Percentiles rank a stretch among this genome's conserved stretches.
These are phyloP conservation scores for Acanthiza pusilla DNA, from an alignment of 2,797 vertebrate species.

Conservation along the genomic window DNA sequence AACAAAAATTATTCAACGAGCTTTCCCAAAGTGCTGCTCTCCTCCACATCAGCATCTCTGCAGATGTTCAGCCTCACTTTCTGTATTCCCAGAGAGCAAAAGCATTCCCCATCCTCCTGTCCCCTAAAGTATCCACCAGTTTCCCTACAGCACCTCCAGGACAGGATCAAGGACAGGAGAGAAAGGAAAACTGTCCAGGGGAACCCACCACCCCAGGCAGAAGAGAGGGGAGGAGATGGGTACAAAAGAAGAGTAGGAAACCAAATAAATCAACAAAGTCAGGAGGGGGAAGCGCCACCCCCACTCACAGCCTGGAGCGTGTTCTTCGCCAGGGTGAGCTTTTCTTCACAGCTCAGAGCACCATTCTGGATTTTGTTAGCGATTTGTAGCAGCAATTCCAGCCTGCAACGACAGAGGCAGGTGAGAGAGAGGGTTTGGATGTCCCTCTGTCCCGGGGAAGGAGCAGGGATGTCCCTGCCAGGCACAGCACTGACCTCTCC, in stretches of 20 bases:
- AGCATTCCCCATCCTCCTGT: neutral
- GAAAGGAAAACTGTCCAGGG: neutral
- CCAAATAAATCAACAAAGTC: neutral
- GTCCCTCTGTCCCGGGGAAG: neutral
- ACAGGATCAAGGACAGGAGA: neutral
- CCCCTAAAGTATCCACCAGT: neutral
- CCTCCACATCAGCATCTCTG: neutral
- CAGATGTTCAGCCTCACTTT: neutral
- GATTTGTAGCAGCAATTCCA: conserved; percentile 91
- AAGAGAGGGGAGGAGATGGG: neutral
- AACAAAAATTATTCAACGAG: neutral
- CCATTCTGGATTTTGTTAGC: conserved; percentile 98
- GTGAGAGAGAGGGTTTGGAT: neutral
- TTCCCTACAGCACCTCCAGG: neutral
- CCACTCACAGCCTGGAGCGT: conserved; percentile 92
- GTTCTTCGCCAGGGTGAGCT: conserved; percentile 93
- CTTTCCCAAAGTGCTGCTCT: neutral
- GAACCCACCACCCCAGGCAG: neutral
- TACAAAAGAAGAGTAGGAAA: neutral
- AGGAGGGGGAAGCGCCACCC: neutral
- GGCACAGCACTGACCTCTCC: conserved; percentile 79
- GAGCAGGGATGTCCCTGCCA: neutral
- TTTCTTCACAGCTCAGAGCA: conserved; percentile 94
- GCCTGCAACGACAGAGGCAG: conserved; percentile 64
- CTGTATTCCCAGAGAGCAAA: neutral